These are phyloP conservation scores for Prenolepis imparis DNA, from an alignment of 2,888 invertebrate species.

Conservation along the genomic window DNA sequence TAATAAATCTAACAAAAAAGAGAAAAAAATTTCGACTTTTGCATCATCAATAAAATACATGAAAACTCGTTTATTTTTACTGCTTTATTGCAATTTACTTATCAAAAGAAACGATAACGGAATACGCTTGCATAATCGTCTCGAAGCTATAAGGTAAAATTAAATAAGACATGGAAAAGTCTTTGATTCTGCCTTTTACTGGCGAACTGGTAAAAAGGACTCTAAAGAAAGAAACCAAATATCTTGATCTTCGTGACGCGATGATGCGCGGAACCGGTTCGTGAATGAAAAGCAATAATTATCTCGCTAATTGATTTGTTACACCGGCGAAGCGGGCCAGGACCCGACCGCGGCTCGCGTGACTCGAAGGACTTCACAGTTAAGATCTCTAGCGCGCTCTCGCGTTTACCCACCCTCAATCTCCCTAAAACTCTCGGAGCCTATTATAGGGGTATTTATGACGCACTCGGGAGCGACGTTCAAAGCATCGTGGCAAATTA, in stretches of 20 bases:
- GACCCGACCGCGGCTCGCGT: constrained; percentile 51
- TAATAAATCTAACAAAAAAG: background rate
- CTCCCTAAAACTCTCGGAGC: constrained; percentile 61
- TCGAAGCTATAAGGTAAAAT: constrained; percentile 7
- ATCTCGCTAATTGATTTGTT: constrained; percentile 74
- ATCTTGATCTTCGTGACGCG: constrained; percentile 49
- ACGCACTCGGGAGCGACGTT: constrained; percentile 44
- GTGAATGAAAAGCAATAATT: constrained; percentile 68
- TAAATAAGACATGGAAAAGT: constrained; percentile 17
- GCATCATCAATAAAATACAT: background rate
- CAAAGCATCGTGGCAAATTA: constrained; percentile 68
- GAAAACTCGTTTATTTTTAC: constrained; percentile 8
- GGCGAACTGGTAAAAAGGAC: constrained; percentile 25
- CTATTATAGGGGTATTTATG: constrained; percentile 66
- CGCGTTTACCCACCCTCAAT: constrained; percentile 49
- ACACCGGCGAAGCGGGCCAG: constrained; percentile 47
- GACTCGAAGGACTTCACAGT: constrained; percentile 62
- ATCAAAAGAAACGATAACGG: background rate
- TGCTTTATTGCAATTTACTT: constrained; percentile 7
- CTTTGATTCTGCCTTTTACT: background rate
- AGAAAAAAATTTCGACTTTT: constrained; percentile 12
- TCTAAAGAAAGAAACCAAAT: constrained; percentile 50
- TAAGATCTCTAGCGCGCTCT: constrained; percentile 33
- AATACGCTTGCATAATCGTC: background rate
- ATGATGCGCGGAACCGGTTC: constrained; percentile 58